Evolutionary conservation across 2,888 invertebrate species (phyloP).

Genomic region (Hemicrepidius hirtus): DNA sequence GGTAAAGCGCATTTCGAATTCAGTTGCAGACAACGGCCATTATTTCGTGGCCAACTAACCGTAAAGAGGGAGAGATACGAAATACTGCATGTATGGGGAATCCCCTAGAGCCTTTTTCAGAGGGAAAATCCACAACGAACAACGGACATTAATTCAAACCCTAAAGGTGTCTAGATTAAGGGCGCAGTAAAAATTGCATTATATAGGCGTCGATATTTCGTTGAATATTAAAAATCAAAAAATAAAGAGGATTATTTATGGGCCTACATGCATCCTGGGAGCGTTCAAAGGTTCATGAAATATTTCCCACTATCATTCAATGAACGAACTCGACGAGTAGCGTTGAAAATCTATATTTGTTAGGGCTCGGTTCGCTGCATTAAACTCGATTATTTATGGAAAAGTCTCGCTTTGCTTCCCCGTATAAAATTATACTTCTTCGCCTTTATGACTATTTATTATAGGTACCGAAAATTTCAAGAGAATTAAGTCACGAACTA

Average conservation of each 20-base stretch:
- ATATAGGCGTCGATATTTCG: not conserved
- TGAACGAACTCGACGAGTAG: conserved; percentile 19
- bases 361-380: conserved; percentile 24
- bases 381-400: conserved; percentile 28
- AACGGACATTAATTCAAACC: conserved; percentile 17
- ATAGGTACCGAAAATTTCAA: not conserved
- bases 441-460: conserved; percentile 19
- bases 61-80: conserved; percentile 10
- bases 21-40: conserved; percentile 3
- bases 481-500: conserved; percentile 18
- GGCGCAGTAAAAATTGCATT: not conserved
- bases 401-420: conserved; percentile 26
- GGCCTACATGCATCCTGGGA: conserved; percentile 14
- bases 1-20: not conserved
- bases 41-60: conserved; percentile 23
- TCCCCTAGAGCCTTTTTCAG: conserved; percentile 5
- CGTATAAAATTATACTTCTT: conserved; percentile 27
- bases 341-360: conserved; percentile 28
- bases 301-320: conserved; percentile 27
- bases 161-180: conserved; percentile 25
- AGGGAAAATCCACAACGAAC: conserved; percentile 7
- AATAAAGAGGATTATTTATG: conserved; percentile 22
- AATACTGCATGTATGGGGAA: conserved; percentile 10
- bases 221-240: conserved; percentile 1
- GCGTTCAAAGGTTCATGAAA: conserved; percentile 26